A percentile compares a stretch with the other conserved stretches of the same genome.
phyloP scores from a whole-genome alignment of 2,888 invertebrate genomes.

The Aleiodes alternator region DNA sequence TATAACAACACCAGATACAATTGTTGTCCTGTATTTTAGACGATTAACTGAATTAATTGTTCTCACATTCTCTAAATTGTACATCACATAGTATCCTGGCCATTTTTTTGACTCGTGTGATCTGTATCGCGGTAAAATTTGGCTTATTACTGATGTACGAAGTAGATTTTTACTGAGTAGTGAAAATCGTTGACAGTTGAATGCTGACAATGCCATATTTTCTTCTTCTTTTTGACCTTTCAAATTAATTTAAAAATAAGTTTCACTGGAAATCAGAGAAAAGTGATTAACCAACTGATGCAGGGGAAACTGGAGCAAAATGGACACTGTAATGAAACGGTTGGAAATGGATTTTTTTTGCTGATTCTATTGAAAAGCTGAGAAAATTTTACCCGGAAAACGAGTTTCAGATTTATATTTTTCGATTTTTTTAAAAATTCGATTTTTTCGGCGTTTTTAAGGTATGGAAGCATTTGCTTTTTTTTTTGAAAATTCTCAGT shows the following conservation, averaged over 20 bases:
- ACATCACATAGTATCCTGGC: constrained; percentile 59
- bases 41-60: constrained; percentile 47
- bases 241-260: not conserved
- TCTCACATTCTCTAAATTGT: constrained; percentile 52
- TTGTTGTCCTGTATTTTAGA: constrained; percentile 51
- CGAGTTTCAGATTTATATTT: no score
- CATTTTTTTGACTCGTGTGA: constrained; percentile 50
- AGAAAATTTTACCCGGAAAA: no score
- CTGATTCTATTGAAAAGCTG: no score
- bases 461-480: no score
- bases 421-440: no score
- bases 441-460: no score
- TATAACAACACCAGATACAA: not conserved
- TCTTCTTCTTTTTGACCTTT: not conserved
- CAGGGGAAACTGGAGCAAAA: no score
- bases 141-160: constrained; percentile 42
- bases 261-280: no score
- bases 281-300: no score
- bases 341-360: no score
- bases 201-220: constrained; percentile 31
- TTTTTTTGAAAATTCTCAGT: no score
- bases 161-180: constrained; percentile 39
- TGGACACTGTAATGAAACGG: no score
- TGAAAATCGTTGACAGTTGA: constrained; percentile 21
- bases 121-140: constrained; percentile 36